Base-by-base conservation (phyloP, 2,888 invertebrate species). In the Meganola albula region DNA sequence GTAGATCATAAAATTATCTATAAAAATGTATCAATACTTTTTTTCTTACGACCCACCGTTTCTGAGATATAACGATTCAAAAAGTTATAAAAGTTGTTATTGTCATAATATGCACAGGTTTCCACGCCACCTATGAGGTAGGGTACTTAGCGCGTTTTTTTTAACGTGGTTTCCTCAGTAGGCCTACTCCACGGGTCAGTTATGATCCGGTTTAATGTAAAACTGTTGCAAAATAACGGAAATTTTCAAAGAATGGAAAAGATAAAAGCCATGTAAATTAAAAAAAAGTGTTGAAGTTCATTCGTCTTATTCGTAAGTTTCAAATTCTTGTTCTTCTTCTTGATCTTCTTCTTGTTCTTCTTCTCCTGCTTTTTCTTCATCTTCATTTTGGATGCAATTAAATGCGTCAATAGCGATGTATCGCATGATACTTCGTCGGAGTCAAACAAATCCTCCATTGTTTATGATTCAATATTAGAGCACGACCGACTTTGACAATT, bases 401-500 rank as follows among this genome's bases (percentile, higher is more conserved):
- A 45, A 45, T 42, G 45, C 41, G 25, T 34, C 24, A 48, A 45
- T 39, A 41, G 36, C 29, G 45, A 42, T 37, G 37, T 30, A 40
- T 43, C 44, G 38, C 36, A 44, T 40, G 42, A 28, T 16, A 7
- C 42, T 8, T 34, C 29, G 34, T 34, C 12, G 22, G 26, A 21
- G 26, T 29, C 40, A 36, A 40, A 37, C 28, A 36, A 34, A 39
- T 44, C 40, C 32, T 47, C 46, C n/a, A 34, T 24, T 43, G 37
- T 36, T 40, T 30, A 30, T 34, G 39, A 48, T 43, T 55, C 47
- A 42, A 31, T 24, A 41, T 45, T 49, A 23, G 44, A 52, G 31
- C 47, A 51, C 12, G 35, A 45, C 31, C 31, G 37, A 37, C 48
- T 47, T 50, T 47, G 50, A 44, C 43, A 48, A 38, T 40, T 28